Conservation (phyloP, 2,888 invertebrate genomes). For the Drosophila multiciliata region DNA sequence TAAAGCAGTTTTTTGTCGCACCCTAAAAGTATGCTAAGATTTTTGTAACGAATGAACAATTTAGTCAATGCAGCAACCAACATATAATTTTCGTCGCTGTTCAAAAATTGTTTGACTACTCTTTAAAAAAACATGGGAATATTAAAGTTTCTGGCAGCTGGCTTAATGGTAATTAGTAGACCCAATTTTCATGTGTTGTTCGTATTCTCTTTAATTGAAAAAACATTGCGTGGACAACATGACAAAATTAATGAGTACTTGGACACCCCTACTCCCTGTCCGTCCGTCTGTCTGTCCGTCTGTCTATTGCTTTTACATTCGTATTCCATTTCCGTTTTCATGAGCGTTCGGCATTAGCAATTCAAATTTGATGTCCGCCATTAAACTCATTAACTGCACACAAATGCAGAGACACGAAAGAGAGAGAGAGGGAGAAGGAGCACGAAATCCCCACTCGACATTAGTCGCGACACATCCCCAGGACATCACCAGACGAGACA, state of each 20-base stretch:
- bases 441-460: background rate
- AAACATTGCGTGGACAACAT: slow-evolving; percentile 23
- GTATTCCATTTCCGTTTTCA: slow-evolving; percentile 72
- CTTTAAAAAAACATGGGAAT: background rate
- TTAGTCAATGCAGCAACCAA: background rate
- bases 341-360: slow-evolving; percentile 71
- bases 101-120: background rate
- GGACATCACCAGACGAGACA: slow-evolving; percentile 15
- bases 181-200: slow-evolving; percentile 41
- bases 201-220: slow-evolving; percentile 44
- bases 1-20: background rate
- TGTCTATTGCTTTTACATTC: slow-evolving; percentile 54
- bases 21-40: background rate
- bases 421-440: background rate
- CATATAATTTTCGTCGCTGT: background rate
- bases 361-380: slow-evolving; percentile 78
- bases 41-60: background rate
- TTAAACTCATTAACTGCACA: slow-evolving; percentile 82
- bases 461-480: slow-evolving; percentile 27
- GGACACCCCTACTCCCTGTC: background rate
- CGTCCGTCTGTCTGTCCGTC: slow-evolving; percentile 1
- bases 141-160: background rate
- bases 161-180: slow-evolving; percentile 31
- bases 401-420: slow-evolving; percentile 47
- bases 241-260: slow-evolving; percentile 42